Evolutionary conservation across 2,888 invertebrate species (phyloP), one percentile per base, ranked within the genome.

Genomic region (Nudaria mundana): DNA sequence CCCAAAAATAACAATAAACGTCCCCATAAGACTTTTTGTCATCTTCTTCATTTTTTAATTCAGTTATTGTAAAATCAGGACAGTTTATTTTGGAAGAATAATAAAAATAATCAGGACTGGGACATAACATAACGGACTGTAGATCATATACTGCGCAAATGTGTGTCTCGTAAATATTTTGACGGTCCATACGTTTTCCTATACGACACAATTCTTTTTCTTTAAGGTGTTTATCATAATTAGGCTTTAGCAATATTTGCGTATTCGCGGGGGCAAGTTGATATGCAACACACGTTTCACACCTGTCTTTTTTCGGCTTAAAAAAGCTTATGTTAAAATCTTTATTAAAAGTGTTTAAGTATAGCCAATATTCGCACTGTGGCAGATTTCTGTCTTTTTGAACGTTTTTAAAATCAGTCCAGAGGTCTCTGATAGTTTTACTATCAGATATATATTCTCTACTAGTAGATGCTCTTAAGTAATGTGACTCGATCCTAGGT

Each of bases 91-190:
- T n/a, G n/a, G n/a, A n/a, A n/a, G n/a, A n/a, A n/a, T n/a, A n/a
- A n/a, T n/a, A n/a, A n/a, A n/a, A n/a, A n/a, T n/a, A n/a, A n/a
- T n/a, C n/a, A n/a, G n/a, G n/a, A n/a, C n/a, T n/a, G n/a, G n/a
- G n/a, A n/a, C n/a, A n/a, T n/a, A n/a, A n/a, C n/a, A n/a, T n/a
- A n/a, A n/a, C n/a, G n/a, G n/a, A n/a, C n/a, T n/a, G n/a, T n/a
- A n/a, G n/a, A n/a, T n/a, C n/a, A n/a, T n/a, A n/a, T n/a, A n/a
- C n/a, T n/a, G n/a, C n/a, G n/a, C n/a, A n/a, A n/a, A n/a, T n/a
- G n/a, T n/a, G n/a, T n/a, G n/a, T n/a, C n/a, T 47, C 48, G 23
- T 47, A 40, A 16, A 58, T 51, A 30, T 52, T 52, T 14, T 37
- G 36, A 0, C 50, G 46, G 22, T 56, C 52, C 16, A 48, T 26